Base-by-base conservation (phyloP, 2,113 vertebrate species). In the Catharus fuscescens region DNA sequence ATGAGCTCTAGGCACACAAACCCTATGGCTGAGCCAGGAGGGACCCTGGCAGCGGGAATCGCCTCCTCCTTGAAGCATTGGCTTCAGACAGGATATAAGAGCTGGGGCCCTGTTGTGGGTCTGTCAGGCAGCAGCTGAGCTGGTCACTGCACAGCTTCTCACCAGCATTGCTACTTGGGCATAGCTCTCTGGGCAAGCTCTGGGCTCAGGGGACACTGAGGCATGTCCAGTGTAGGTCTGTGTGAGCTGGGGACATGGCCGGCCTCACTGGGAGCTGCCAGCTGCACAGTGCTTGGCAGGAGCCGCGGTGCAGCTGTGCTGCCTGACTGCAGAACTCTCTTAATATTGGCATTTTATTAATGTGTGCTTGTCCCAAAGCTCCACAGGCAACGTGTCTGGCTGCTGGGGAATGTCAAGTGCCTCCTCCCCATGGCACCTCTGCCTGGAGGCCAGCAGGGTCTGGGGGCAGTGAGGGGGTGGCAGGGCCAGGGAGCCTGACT, bases 71-170 rank as follows among this genome's bases (percentile, higher is more conserved):
- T 0, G 12, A 72, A 80, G 88, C 85, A 8, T 29, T 17, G 7
- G 67, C 80, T 77, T 73, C 88, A 44, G 86, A 69, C 54, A 53
- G 70, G 64, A 48, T 0, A 1, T 23, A n/a, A 45, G 71, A 57
- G 74, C 32, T 2, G 6, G 52, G 44, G n/a, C 66, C 36, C 65
- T 1, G 3, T 36, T 65, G 23, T 40, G 61, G 77, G 54, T 69
- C 73, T 1, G 3, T 10, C 0, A 0, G 83, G 45, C 76, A 54
- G 88, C 54, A 84, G 67, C 78, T 10, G 3, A 82, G 93, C 90
- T 87, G 70, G 14, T 69, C 81, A 38, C 54, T 90, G 90, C 87
- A 93, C 93, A 77, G 87, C 93, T 95, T 94, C 82, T 95, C 92
- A 95, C 92, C 2, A 77, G 72, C 2, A 8, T 87, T 92, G 85